Conservation (phyloP, 2,113 vertebrate genomes). For the Talpa occidentalis region DNA sequence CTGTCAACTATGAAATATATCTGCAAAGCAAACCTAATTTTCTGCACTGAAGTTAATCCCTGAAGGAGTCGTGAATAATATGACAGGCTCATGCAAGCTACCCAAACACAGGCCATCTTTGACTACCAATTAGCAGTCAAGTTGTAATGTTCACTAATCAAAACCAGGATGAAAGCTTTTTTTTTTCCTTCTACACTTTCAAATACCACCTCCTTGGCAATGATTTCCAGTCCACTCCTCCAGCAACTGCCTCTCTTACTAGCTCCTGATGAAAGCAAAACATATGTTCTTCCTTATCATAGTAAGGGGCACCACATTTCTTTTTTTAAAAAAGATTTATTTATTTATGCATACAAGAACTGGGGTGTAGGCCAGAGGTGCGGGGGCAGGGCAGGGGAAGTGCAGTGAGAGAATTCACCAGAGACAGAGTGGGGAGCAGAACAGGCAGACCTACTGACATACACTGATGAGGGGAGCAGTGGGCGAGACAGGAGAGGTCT, state of each 20-base stretch:
- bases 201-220: background rate
- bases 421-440: no score
- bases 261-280: background rate
- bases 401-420: no score
- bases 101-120: background rate
- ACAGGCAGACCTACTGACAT: no score
- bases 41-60: background rate
- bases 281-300: background rate
- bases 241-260: background rate
- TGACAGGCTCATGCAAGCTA: background rate
- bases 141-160: background rate
- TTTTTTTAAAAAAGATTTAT: no score
- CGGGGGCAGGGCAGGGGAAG: no score
- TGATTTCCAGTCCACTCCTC: background rate
- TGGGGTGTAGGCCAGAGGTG: no score
- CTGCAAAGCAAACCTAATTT: conserved; percentile 15
- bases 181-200: background rate
- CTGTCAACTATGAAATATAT: background rate
- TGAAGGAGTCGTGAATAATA: background rate
- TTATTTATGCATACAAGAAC: no score
- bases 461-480: no score
- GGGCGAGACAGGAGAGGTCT: no score
- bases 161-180: background rate
- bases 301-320: background rate
- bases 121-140: background rate